Conservation (phyloP, 2,113 vertebrate genomes). For the Eurystomus gularis region DNA sequence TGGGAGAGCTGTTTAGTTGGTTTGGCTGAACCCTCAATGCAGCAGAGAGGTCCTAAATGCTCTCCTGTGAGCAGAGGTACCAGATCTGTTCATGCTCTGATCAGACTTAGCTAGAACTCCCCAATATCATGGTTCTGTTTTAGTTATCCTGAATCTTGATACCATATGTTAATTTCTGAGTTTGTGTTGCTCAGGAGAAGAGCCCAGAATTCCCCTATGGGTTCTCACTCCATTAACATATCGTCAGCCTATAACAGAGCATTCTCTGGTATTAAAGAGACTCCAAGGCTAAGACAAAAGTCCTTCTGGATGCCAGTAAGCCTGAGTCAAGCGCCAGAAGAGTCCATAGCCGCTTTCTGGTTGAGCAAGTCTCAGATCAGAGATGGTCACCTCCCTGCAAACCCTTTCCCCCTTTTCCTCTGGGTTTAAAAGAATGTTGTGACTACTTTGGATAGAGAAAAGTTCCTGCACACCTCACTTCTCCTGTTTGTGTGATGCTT, state of each 20-base stretch:
- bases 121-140: background rate
- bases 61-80: background rate
- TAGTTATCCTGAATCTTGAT: background rate
- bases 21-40: background rate
- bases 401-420: background rate
- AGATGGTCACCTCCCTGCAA: background rate
- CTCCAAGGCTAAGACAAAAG: background rate
- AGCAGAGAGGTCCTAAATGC: background rate
- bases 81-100: background rate
- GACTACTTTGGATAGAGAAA: background rate
- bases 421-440: background rate
- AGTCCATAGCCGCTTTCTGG: background rate
- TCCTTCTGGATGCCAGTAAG: background rate
- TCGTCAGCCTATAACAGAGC: background rate
- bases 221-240: background rate
- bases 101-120: background rate
- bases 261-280: background rate
- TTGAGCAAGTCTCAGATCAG: background rate
- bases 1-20: background rate
- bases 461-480: background rate
- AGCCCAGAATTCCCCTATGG: background rate
- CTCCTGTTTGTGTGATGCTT: background rate
- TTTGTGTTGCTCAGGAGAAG: background rate
- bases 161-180: background rate
- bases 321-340: background rate